These are phyloP conservation scores for Drosophila infuscata DNA, from an alignment of 2,888 invertebrate genomes.

Conservation along the genomic window DNA sequence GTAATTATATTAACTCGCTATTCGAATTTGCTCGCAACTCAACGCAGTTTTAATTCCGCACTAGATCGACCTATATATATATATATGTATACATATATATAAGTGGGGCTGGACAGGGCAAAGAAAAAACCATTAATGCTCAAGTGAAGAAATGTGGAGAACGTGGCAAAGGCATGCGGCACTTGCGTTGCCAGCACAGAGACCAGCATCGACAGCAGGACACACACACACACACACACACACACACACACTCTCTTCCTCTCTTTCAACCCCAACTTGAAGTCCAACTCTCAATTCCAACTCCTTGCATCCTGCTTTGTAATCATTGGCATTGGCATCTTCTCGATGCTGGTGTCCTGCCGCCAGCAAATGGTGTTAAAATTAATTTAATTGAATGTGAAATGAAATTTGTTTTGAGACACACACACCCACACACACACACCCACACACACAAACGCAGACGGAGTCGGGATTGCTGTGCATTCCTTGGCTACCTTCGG, in stretches of 20 bases:
- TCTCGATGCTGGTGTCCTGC: conserved; percentile 48
- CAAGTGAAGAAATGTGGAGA: conserved; percentile 75
- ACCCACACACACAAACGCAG: conserved; percentile 29
- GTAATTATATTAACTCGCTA: conserved; percentile 82
- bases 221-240: background rate
- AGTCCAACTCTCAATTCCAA: conserved; percentile 1
- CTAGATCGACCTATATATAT: conserved; percentile 29
- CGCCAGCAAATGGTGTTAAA: conserved; percentile 79
- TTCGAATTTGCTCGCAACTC: conserved; percentile 63
- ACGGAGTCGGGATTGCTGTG: conserved; percentile 56
- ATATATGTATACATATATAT: background rate
- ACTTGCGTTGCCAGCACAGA: conserved; percentile 28
- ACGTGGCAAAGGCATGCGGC: conserved; percentile 79
- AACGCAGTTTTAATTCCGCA: conserved; percentile 10
- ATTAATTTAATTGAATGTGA: conserved; percentile 83
- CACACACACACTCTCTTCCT: conserved; percentile 13
- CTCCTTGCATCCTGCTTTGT: conserved; percentile 61
- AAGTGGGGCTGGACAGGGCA: conserved; percentile 41
- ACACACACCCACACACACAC: conserved; percentile 9
- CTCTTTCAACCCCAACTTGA: conserved; percentile 13
- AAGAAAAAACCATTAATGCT: conserved; percentile 79
- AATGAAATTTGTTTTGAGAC: conserved; percentile 81
- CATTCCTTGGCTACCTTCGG: conserved; percentile 62
- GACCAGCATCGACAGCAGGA: conserved; percentile 4
- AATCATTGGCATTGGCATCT: conserved; percentile 75